Base-by-base conservation (phyloP, 2,888 invertebrate genomes). In the Cremastinae sp. region DNA sequence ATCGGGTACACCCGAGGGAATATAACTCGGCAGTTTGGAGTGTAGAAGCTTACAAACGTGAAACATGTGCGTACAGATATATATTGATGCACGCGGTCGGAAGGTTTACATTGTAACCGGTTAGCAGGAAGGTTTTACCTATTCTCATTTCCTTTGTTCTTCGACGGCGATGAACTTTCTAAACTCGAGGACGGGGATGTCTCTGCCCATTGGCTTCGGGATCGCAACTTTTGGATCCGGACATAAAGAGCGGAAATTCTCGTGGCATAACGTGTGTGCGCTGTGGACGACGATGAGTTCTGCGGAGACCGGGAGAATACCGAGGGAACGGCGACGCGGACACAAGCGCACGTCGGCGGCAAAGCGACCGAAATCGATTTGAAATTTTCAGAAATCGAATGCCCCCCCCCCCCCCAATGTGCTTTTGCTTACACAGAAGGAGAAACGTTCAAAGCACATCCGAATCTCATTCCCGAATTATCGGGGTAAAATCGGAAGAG, bases 91-190 rank as follows among this genome's bases (percentile, higher is more conserved):
- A 49, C 39, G n/a, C n/a, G n/a, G n/a, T n/a, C n/a, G n/a, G n/a
- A n/a, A n/a, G 47, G 7, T 58, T 59, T 45, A 68, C 35, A 51
- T 22, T 47, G 47, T 49, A 59, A 41, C 61, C 58, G 58, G 68
- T 59, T 59, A 62, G 55, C 53, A 37, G 71, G 66, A 43, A 71
- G 64, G 68, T 76, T 74, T 71, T 64, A 59, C 47, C 58, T 73
- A 76, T 72, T 78, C 64, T 47, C 61, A 64, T 71, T 78, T 72
- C 74, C 79, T 78, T 79, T 79, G 79, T 78, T 78, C 68, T 59
- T 39, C 43, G 73, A 73, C 78, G 74, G 71, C 61, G 70, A 73
- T 55, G 64, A 73, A 75, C 75, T 79, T 79, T 75, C 73, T 78
- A 68, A 79, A 79, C 75, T 79, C 70, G 53, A 59, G 51, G 20